A percentile compares a stretch with the other conserved stretches of the same genome.
These are phyloP conservation scores for Himantopus leucocephalus DNA, from an alignment of 2,113 vertebrate genomes.

Conservation along the genomic window DNA sequence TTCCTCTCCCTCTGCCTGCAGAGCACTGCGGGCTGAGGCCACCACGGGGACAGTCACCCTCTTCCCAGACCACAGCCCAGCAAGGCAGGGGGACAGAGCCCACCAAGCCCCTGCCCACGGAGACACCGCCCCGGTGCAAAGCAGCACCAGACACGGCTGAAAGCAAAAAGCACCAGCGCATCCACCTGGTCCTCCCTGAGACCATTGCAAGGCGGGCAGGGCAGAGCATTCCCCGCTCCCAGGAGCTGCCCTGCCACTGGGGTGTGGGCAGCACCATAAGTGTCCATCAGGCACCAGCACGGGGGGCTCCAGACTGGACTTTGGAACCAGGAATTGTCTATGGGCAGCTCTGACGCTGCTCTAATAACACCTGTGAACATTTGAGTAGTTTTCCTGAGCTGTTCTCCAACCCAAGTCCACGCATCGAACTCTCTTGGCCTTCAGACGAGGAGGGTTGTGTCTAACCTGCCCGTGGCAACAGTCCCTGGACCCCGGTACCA, in stretches of 20 bases:
- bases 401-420: neutral
- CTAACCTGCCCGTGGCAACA: neutral
- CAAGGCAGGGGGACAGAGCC: too few relatives aligned
- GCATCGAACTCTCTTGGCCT: neutral
- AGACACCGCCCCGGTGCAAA: too few relatives aligned
- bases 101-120: neutral
- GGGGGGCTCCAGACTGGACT: neutral
- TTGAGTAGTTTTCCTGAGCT: neutral
- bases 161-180: neutral
- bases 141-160: neutral
- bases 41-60: neutral
- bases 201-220: fast-evolving
- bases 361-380: neutral
- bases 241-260: neutral
- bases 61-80: neutral
- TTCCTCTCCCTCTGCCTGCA: neutral
- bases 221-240: neutral
- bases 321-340: fast-evolving
- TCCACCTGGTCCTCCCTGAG: neutral
- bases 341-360: fast-evolving
- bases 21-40: neutral
- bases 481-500: neutral
- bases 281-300: too few relatives aligned
- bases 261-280: fast-evolving
- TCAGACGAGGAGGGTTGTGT: neutral